Evolutionary conservation across 2,888 invertebrate species (phyloP).

Genomic region (Tinea pellionella): DNA sequence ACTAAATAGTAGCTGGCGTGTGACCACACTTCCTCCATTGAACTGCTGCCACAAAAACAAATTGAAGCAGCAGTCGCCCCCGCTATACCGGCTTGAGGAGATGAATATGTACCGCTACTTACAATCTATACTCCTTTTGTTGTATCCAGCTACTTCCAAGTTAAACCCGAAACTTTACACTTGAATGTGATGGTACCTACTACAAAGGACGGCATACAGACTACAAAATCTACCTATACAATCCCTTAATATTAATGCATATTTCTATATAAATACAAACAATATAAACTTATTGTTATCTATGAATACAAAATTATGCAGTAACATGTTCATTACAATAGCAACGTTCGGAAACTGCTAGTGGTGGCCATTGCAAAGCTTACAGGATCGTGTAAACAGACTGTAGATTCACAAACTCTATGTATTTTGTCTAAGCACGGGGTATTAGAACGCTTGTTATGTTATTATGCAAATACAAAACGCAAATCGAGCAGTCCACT

Average conservation of each 20-base stretch:
- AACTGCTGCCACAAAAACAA: too few species aligned
- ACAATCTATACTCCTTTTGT: too few species aligned
- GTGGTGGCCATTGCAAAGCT: conserved; percentile 1
- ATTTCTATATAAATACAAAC: too few species aligned
- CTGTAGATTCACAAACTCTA: neutral
- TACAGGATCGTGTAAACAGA: conserved; percentile 5
- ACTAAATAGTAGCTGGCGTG: too few species aligned
- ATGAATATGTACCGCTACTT: too few species aligned
- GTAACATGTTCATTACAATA: conserved; percentile 4
- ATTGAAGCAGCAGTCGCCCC: too few species aligned
- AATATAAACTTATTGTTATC: neutral
- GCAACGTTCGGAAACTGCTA: neutral
- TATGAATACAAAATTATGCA: neutral
- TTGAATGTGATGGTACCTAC: too few species aligned
- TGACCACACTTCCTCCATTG: too few species aligned
- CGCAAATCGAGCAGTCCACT: conserved; percentile 11
- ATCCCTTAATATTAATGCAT: too few species aligned
- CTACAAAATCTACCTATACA: neutral
- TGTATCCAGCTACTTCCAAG: too few species aligned
- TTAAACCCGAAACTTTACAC: too few species aligned
- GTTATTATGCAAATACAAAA: conserved; percentile 16
- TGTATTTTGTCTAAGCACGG: conserved; percentile 14
- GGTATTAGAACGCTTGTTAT: conserved; percentile 13
- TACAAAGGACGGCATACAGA: neutral
- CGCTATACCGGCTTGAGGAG: too few species aligned